Evolutionary conservation across 2,113 vertebrate species (phyloP).

Genomic region (Chaetorhynchus papuensis): DNA sequence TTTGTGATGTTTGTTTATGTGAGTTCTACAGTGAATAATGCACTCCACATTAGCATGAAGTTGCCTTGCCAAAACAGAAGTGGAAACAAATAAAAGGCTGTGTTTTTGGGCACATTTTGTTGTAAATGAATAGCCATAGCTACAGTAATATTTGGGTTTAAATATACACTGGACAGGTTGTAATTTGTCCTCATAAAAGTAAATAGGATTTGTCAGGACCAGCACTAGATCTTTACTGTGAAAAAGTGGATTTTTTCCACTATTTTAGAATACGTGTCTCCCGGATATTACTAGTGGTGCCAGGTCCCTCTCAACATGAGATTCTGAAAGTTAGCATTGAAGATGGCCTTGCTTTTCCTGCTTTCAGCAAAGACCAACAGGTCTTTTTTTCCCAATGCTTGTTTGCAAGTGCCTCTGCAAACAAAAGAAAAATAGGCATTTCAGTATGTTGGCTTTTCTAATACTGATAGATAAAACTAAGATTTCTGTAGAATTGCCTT

Average conservation of each 20-base stretch:
- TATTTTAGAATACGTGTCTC: not conserved
- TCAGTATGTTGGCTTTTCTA: not conserved
- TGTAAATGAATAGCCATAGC: not conserved
- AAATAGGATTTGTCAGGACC: not conserved
- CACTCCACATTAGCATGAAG: not conserved
- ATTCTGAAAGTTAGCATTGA: not conserved
- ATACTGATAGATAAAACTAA: not conserved
- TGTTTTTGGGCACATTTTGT: not conserved
- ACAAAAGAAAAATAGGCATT: not conserved
- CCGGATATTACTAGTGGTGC: not conserved
- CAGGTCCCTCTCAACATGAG: not conserved
- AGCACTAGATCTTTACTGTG: not conserved
- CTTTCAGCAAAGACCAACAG: not conserved
- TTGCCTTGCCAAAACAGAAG: not conserved
- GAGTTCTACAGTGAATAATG: not conserved
- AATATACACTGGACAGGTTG: not conserved
- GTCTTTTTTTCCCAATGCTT: not conserved
- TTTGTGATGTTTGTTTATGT: not conserved
- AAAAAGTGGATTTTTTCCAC: not conserved
- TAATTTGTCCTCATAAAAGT: not conserved
- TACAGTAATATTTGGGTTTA: not conserved
- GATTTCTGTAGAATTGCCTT: not conserved
- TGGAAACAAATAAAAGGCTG: not conserved
- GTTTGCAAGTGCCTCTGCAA: not conserved
- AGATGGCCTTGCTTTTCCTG: not conserved